Evolutionary conservation across 2,888 invertebrate species (phyloP).

Genomic region (Tinea semifulvella): DNA sequence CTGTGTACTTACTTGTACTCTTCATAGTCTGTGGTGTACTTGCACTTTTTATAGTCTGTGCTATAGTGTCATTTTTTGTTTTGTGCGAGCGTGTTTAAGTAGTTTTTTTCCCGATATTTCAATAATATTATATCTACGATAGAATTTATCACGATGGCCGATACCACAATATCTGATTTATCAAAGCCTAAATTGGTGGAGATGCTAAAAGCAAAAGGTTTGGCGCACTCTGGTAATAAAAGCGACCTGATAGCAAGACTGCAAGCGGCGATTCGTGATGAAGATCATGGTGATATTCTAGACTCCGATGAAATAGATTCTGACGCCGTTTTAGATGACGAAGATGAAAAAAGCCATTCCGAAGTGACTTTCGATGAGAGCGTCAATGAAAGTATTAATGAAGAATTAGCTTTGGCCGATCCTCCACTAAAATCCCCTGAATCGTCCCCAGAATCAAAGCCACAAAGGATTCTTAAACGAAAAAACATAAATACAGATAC

Average conservation of each 20-base stretch:
- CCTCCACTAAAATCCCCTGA: conserved; percentile 29
- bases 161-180: conserved; percentile 34
- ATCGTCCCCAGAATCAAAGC: conserved; percentile 31
- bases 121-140: no score
- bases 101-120: no score
- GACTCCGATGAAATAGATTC: conserved; percentile 64
- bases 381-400: conserved; percentile 40
- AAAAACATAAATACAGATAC: conserved; percentile 35
- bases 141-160: conserved; percentile 27
- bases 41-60: no score
- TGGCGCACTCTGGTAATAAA: conserved; percentile 81
- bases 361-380: conserved; percentile 45
- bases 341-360: conserved; percentile 58
- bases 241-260: conserved; percentile 81
- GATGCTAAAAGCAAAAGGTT: conserved; percentile 81
- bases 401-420: conserved; percentile 46
- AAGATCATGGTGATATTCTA: conserved; percentile 43
- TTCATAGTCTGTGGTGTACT: no score
- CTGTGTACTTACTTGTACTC: no score
- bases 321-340: conserved; percentile 60
- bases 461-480: conserved; percentile 39
- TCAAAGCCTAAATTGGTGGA: conserved; percentile 79
- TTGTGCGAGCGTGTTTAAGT: no score
- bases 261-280: conserved; percentile 64
- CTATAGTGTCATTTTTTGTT: no score